Evolutionary conservation across 2,113 vertebrate genomes (phyloP).

Genomic region (Podarcis raffonei): DNA sequence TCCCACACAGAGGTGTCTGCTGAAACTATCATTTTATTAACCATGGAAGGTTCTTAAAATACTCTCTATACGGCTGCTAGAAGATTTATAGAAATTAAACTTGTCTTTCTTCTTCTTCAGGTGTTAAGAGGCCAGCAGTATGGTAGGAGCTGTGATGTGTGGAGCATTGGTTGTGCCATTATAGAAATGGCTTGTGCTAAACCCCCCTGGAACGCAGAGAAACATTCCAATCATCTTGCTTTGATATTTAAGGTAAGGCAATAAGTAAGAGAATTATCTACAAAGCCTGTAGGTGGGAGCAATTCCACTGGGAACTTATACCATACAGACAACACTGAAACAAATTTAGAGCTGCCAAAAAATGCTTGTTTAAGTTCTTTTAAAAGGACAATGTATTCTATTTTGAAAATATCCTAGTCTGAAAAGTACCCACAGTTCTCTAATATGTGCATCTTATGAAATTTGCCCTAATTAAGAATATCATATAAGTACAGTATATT

Average conservation of each 20-base stretch:
- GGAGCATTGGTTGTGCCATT: conserved; percentile 90
- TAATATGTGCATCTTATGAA: not conserved
- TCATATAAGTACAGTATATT: not conserved
- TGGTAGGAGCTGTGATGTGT: conserved; percentile 92
- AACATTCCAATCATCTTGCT: conserved; percentile 92
- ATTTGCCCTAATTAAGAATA: not conserved
- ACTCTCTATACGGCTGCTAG: not conserved
- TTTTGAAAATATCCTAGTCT: not conserved
- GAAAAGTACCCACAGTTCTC: not conserved
- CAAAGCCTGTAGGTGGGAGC: not conserved
- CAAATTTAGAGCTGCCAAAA: not conserved
- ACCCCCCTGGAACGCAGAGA: conserved; percentile 92
- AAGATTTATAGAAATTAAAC: not conserved
- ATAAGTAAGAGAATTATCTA: not conserved
- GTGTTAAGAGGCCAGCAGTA: conserved; percentile 91
- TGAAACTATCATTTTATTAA: not conserved
- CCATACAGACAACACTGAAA: not conserved
- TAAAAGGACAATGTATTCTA: not conserved
- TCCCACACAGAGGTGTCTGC: not conserved
- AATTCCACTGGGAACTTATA: not conserved
- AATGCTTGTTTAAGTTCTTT: not conserved
- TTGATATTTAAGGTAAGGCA: conserved; percentile 89
- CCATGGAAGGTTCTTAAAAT: not conserved
- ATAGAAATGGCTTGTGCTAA: conserved; percentile 94
- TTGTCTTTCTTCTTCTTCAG: conserved; percentile 65